These are phyloP conservation scores for Osmoderma eremita DNA, from an alignment of 2,888 invertebrate species.

Conservation along the genomic window DNA sequence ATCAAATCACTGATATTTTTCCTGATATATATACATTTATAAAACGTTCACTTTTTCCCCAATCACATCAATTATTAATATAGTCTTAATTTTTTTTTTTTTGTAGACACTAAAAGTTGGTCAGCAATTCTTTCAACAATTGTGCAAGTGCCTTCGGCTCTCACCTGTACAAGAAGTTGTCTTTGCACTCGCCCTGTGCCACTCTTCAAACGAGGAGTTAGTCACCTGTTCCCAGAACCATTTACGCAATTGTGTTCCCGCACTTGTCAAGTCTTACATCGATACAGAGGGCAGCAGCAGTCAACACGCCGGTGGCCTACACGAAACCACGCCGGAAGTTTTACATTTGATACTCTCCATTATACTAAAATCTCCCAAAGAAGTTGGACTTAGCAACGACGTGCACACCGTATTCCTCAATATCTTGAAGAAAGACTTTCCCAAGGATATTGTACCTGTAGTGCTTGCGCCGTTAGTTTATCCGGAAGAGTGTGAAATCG, in stretches of 20 bases:
- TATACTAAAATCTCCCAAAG: constrained; percentile 70
- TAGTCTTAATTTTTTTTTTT: constrained; percentile 8
- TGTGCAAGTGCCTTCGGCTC: constrained; percentile 87
- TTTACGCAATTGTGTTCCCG: constrained; percentile 83
- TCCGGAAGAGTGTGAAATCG: constrained; percentile 77
- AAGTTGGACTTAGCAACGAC: constrained; percentile 74
- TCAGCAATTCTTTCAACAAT: constrained; percentile 81
- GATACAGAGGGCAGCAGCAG: constrained; percentile 80
- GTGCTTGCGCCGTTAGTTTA: constrained; percentile 90
- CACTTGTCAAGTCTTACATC: constrained; percentile 86
- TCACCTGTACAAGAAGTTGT: constrained; percentile 92
- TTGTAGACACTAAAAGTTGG: constrained; percentile 79
- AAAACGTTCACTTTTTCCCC: too few relatives aligned
- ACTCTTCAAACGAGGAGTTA: constrained; percentile 82
- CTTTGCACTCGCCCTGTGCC: constrained; percentile 84
- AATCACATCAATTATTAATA: too few relatives aligned
- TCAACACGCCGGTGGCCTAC: constrained; percentile 81
- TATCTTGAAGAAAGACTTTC: constrained; percentile 86
- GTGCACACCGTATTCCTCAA: constrained; percentile 83
- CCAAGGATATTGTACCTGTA: constrained; percentile 87
- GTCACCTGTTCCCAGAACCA: constrained; percentile 79
- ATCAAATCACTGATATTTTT: too few relatives aligned
- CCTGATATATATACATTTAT: too few relatives aligned
- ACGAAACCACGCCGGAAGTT: constrained; percentile 91
- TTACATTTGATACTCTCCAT: constrained; percentile 81